Percentiles rank a stretch among this genome's conserved stretches.
Evolutionary conservation across 2,113 vertebrate genomes (phyloP).

Genomic region (Ifrita kowaldi): DNA sequence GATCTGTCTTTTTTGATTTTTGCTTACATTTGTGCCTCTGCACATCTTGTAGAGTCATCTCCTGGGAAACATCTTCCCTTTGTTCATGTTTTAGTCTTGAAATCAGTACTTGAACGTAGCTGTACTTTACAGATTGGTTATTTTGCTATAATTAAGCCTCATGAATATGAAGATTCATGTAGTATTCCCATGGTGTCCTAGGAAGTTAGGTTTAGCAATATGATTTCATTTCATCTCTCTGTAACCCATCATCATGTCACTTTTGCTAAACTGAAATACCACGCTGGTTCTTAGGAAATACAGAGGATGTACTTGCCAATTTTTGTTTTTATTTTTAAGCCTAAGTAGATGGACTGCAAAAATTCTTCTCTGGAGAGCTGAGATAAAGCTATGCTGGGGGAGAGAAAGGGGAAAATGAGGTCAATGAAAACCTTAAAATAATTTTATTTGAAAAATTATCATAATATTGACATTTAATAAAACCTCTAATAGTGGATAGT

Average conservation of each 20-base stretch:
- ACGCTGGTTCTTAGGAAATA: background rate
- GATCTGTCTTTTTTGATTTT: conserved; percentile 31
- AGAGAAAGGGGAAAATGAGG: background rate
- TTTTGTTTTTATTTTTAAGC: background rate
- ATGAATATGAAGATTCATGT: conserved; percentile 75
- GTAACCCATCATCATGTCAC: conserved; percentile 34
- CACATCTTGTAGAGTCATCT: conserved; percentile 27
- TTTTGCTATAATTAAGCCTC: conserved; percentile 77
- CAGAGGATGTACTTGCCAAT: background rate
- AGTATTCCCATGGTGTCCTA: conserved; percentile 56
- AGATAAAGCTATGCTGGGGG: background rate
- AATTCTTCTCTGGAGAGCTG: background rate
- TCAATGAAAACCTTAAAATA: background rate
- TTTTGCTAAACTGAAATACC: background rate
- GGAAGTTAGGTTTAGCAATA: conserved; percentile 28
- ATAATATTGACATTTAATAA: background rate
- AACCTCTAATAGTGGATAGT: background rate
- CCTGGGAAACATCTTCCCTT: conserved; percentile 58
- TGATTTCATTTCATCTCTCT: conserved; percentile 42
- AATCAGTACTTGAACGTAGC: conserved; percentile 56
- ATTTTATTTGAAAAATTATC: background rate
- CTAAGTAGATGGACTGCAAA: background rate
- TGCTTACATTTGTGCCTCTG: conserved; percentile 11
- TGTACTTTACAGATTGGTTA: conserved; percentile 74
- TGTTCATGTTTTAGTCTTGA: conserved; percentile 68